A percentile compares a stretch with the other conserved stretches of the same genome.
These are phyloP conservation scores for Schizotus pectinicornis DNA, from an alignment of 2,888 invertebrate genomes.

Conservation along the genomic window DNA sequence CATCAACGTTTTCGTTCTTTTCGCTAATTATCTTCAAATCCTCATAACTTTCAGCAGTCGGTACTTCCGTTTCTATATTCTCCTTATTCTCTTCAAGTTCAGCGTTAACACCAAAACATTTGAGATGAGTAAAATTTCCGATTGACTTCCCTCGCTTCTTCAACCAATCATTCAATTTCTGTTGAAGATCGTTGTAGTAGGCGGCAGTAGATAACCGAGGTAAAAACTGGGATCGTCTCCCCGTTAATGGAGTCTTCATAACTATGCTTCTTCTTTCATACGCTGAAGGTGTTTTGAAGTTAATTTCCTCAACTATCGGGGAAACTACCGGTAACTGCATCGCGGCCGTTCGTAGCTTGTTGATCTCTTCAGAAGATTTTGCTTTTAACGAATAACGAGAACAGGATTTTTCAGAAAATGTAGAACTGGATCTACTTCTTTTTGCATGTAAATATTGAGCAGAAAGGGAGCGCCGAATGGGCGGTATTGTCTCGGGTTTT, in stretches of 20 bases:
- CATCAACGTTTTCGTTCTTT: conserved; percentile 36
- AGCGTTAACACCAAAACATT: conserved; percentile 57
- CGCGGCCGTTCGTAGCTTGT: background rate
- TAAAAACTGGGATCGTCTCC: conserved; percentile 14
- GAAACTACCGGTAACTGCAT: too few species aligned
- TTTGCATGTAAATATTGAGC: conserved; percentile 33
- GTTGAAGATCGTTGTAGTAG: conserved; percentile 31
- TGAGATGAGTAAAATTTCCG: conserved; percentile 61
- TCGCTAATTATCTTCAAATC: conserved; percentile 35
- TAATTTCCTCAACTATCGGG: conserved; percentile 20
- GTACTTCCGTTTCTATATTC: conserved; percentile 57
- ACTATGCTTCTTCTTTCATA: conserved; percentile 34
- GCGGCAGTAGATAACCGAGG: conserved; percentile 11
- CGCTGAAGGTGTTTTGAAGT: conserved; percentile 40
- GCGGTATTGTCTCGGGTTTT: background rate
- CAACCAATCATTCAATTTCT: conserved; percentile 61
- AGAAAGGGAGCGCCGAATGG: conserved; percentile 35
- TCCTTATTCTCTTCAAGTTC: conserved; percentile 61
- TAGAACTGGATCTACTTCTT: background rate
- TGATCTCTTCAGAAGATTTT: background rate
- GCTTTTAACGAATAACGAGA: too few species aligned
- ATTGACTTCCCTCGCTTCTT: conserved; percentile 61
- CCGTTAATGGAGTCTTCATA: conserved; percentile 19
- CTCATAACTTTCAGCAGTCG: conserved; percentile 51
- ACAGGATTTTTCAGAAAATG: conserved; percentile 2